Percentiles rank a stretch among this genome's conserved stretches.
Evolutionary conservation across 1,140 invertebrate species (phyloP).

Genomic region (Acromyrmex heyeri): DNA sequence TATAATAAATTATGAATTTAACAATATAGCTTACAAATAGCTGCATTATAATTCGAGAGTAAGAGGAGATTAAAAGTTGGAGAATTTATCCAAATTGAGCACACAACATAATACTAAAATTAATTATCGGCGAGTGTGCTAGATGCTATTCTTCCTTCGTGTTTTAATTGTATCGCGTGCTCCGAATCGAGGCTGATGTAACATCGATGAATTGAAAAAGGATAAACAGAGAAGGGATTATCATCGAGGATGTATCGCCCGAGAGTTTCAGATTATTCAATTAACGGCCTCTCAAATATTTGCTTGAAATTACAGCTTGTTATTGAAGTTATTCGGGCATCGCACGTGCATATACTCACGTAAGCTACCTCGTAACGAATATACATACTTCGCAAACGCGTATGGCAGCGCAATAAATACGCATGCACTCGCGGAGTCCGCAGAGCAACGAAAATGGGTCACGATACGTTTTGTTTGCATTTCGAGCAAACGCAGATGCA

Average conservation of each 20-base stretch:
- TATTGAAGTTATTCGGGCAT: slow-evolving; percentile 49
- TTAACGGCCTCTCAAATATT: slow-evolving; percentile 66
- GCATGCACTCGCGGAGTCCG: slow-evolving; percentile 16
- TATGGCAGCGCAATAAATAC: slow-evolving; percentile 52
- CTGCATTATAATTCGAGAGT: background rate
- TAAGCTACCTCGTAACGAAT: slow-evolving; percentile 2
- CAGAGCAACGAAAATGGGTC: slow-evolving; percentile 49
- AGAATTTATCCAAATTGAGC: background rate
- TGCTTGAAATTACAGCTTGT: slow-evolving; percentile 62
- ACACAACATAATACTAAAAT: background rate
- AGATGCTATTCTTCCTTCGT: background rate
- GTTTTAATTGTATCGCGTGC: background rate
- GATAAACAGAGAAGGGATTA: background rate
- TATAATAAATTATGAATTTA: too few relatives aligned
- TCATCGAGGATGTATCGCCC: background rate
- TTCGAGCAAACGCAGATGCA: slow-evolving; percentile 26
- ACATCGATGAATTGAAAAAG: background rate
- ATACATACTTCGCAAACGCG: slow-evolving; percentile 22
- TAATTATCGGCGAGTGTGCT: background rate
- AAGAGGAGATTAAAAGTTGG: slow-evolving; percentile 13
- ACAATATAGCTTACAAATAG: too few relatives aligned
- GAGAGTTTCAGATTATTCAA: slow-evolving; percentile 46
- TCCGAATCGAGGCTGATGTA: background rate
- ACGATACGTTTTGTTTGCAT: slow-evolving; percentile 55
- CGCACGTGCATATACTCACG: slow-evolving; percentile 1